These are phyloP conservation scores for Coryphaenoides rupestris DNA, from an alignment of 2,113 vertebrate species.

Conservation along the genomic window DNA sequence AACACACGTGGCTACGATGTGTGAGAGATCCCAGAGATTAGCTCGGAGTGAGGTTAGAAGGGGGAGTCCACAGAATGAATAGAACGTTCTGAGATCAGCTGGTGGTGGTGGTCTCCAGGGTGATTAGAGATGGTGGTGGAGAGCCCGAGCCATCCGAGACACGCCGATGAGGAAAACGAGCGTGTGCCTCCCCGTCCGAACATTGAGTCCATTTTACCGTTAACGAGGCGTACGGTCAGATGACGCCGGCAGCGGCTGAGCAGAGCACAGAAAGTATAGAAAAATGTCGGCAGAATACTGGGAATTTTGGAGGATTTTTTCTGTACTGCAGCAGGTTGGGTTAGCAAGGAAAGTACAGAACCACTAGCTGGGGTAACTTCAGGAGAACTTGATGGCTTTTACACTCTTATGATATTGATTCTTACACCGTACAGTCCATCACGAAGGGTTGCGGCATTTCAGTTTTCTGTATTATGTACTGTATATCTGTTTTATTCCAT, in stretches of 20 bases:
- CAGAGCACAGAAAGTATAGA: background rate
- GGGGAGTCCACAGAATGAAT: background rate
- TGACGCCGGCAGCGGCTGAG: slow-evolving; percentile 32
- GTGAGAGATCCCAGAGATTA: too few relatives aligned
- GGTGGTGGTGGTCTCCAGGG: slow-evolving; percentile 6
- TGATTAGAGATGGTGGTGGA: slow-evolving; percentile 43
- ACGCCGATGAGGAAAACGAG: slow-evolving; percentile 36
- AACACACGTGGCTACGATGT: too few relatives aligned
- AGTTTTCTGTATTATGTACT: too few relatives aligned
- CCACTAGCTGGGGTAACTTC: background rate
- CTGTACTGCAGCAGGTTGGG: too few relatives aligned
- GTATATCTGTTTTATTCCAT: too few relatives aligned
- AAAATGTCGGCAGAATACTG: too few relatives aligned
- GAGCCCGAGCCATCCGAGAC: slow-evolving; percentile 22
- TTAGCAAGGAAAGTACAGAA: background rate
- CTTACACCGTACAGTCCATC: background rate
- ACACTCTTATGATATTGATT: background rate
- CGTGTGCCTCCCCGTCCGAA: slow-evolving; percentile 23
- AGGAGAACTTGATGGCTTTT: background rate
- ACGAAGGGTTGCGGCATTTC: too few relatives aligned
- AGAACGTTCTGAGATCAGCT: slow-evolving; percentile 24
- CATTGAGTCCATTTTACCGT: slow-evolving; percentile 43
- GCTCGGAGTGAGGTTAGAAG: too few relatives aligned
- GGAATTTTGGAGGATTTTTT: too few relatives aligned
- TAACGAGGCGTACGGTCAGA: slow-evolving; percentile 61